A percentile compares a stretch with the other conserved stretches of the same genome.
These are phyloP conservation scores for Eptatretus atami DNA, from an alignment of 2,797 vertebrate species.

Conservation along the genomic window DNA sequence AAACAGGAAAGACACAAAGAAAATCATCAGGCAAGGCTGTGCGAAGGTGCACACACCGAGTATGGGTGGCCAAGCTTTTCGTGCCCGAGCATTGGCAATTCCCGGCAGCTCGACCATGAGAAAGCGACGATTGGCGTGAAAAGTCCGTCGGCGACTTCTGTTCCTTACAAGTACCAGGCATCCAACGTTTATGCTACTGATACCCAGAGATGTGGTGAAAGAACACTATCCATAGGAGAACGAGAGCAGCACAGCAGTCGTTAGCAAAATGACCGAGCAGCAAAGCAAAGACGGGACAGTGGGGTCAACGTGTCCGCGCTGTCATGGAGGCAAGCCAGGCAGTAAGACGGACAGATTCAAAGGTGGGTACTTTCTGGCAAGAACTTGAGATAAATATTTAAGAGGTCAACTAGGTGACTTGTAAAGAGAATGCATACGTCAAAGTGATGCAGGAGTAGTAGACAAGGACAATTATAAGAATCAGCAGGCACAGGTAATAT, in stretches of 20 bases:
- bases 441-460: too few relatives aligned
- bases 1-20: neutral
- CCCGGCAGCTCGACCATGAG: neutral
- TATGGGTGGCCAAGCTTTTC: slow-evolving; percentile 4
- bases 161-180: neutral
- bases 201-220: neutral
- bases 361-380: too few relatives aligned
- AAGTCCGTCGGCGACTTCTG: neutral
- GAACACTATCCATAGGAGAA: slow-evolving; percentile 2
- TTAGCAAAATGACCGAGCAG: neutral
- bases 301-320: neutral
- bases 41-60: neutral
- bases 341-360: too few relatives aligned
- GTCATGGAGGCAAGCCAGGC: neutral
- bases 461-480: too few relatives aligned
- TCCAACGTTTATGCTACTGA: neutral
- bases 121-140: slow-evolving; percentile 1
- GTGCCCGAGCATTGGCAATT: neutral
- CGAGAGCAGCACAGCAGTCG: neutral
- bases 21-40: neutral
- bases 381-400: too few relatives aligned
- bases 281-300: neutral
- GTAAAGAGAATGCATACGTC: too few relatives aligned
- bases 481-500: too few relatives aligned
- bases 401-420: too few relatives aligned